phyloP scores from a whole-genome alignment of 2,113 vertebrate species.

The Rafetus swinhoei region DNA sequence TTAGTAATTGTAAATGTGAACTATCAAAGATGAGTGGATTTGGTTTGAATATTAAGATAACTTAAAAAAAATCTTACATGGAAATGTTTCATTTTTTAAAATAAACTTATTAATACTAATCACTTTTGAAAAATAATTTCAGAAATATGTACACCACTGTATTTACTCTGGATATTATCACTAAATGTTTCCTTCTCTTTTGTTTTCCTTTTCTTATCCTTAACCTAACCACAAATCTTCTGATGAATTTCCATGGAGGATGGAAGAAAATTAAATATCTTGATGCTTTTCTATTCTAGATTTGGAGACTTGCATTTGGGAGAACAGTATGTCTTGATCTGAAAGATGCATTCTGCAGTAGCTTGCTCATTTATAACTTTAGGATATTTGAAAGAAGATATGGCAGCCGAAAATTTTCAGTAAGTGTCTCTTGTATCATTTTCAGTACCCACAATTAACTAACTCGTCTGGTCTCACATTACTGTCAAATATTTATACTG shows the following conservation, averaged over 20 bases:
- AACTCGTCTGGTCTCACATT: neutral
- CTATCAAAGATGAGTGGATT: neutral
- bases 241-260: conserved; percentile 2
- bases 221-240: neutral
- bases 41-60: neutral
- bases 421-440: conserved; percentile 67
- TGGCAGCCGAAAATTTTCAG: conserved; percentile 86
- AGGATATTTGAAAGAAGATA: conserved; percentile 88
- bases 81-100: neutral
- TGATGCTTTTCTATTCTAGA: conserved; percentile 70
- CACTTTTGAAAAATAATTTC: neutral
- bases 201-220: neutral
- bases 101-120: neutral
- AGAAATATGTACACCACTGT: neutral
- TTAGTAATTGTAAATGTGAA: neutral
- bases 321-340: conserved; percentile 84
- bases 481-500: neutral
- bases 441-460: neutral
- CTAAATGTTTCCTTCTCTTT: neutral
- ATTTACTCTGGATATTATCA: neutral
- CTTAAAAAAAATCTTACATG: neutral
- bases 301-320: conserved; percentile 83
- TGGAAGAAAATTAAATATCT: neutral
- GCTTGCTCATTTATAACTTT: conserved; percentile 86
- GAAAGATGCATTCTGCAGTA: conserved; percentile 86